Evolutionary conservation across 2,113 vertebrate genomes (phyloP), one percentile per base, ranked within the genome.

Genomic region (Heterochromis multidens): DNA sequence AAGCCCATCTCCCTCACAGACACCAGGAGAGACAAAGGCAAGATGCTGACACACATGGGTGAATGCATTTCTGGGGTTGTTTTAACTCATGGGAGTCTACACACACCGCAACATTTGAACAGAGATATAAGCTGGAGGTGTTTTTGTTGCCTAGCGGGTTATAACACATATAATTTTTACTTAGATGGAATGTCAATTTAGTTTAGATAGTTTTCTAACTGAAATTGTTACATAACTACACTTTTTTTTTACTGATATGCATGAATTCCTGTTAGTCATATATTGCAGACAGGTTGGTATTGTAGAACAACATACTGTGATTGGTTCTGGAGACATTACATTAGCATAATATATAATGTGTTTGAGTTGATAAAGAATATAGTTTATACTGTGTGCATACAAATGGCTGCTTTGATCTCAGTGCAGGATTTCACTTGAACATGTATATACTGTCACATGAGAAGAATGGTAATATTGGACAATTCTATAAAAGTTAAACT

Each of bases 1-100:
- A 21, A 88, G 88, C 90, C 94, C 91, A 92, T 93, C 90, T 94
- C 59, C 67, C 80, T 70, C 54, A n/a, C 67, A 88, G 82, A 90
- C 89, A 91, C 62, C 70, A 57, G 43, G 8, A 80, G 60, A 87
- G 79, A 92, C 86, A 87, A 91, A 91, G 80, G 82, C 80, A 83
- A 74, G 70, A 85, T 23, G 67, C 85, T 91, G 79, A 84, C 76
- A 77, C 90, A 93, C 61, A 83, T 1, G 19, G 83, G 81, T 78
- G 84, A 85, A 59, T 46, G 62, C 70, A 74, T 83, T 79, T 63
- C 61, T 46, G 57, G 35, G 61, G 25, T 46, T 82, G 49, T 83
- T 86, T 87, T 78, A 83, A 86, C 43, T 65, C 56, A 72, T 14
- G n/a, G 37, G 63, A 90, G 35, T 81, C 40, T 86, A 79, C 49